Evolutionary conservation across 2,797 vertebrate species (phyloP), one percentile per base, ranked within the genome.

Genomic region (Pterois miles): DNA sequence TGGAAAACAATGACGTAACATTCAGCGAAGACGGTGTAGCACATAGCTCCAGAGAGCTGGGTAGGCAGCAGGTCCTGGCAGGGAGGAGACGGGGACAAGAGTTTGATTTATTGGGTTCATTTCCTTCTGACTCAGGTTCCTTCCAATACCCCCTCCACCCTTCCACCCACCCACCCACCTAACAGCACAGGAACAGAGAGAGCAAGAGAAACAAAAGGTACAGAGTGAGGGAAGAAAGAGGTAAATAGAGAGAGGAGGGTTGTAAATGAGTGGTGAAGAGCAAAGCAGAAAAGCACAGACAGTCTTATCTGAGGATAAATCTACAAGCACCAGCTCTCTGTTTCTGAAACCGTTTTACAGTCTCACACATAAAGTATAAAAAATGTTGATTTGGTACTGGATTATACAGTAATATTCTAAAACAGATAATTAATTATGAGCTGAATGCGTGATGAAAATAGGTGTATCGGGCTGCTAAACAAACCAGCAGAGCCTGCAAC

Each of bases 31-130:
- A 56, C 14, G 53, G 65, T 64, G 79, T 65, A 48, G 80, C 67
- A 75, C 33, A 36, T 6, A 71, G 76, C 85, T 79, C 71, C 74
- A 81, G 72, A 76, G 68, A 68, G 81, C 74, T 46, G 81, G 84
- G 83, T n/a, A 84, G 81, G 75, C 81, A 87, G 84, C 86, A 84
- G 80, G 91, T 91, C 90, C 83, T 88, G 88, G 91, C 89, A 90
- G 90, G 81, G 86, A 92, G 87, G 89, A 90, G 90, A 92, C 86
- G 78, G 83, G 78, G 84, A 88, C 92, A 87, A 82, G 80, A 87
- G 86, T 77, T 87, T 95, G 94, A 96, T 96, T 96, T 96, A 96
- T 95, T 90, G 87, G 92, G 93, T 94, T 95, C 91, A 95, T 96
- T 96, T 95, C 92, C 92, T 87, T 93, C 86, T 73, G 83, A 95